Percentiles rank a stretch among this genome's conserved stretches.
Conservation (phyloP, 2,888 invertebrate genomes). For the Nemotelus nigrinus region DNA sequence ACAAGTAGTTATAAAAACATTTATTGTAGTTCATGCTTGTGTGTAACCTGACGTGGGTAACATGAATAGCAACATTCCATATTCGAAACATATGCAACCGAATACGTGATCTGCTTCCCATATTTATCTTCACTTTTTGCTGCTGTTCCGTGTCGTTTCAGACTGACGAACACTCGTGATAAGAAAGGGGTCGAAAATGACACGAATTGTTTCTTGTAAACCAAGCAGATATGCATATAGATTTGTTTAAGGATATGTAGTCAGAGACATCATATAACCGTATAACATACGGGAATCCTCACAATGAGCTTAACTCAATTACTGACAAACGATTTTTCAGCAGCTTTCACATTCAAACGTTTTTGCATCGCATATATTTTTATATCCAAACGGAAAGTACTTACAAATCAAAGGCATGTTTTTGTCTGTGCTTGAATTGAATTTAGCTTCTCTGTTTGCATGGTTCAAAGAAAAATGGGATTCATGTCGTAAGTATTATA, state of each 20-base stretch:
- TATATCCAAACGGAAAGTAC: not conserved
- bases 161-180: not conserved
- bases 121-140: constrained; percentile 10
- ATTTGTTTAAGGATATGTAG: not conserved
- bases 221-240: not conserved
- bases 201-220: not conserved
- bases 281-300: not conserved
- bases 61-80: not conserved
- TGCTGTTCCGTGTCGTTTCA: not conserved
- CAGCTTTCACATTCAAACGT: not conserved
- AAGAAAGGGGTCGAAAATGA: not conserved
- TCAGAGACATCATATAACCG: not conserved
- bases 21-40: too few relatives aligned
- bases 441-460: not conserved
- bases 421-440: not conserved
- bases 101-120: constrained; percentile 22
- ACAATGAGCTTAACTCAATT: not conserved
- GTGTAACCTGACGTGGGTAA: too few relatives aligned
- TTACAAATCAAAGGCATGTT: constrained; percentile 4
- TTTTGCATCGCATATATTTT: not conserved
- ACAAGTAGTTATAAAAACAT: too few relatives aligned
- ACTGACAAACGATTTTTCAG: not conserved
- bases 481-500: too few relatives aligned
- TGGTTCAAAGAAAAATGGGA: too few relatives aligned
- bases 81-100: not conserved